A percentile compares a stretch with the other conserved stretches of the same genome.
phyloP scores from a whole-genome alignment of 1,140 invertebrate genomes.

The Bombus waltoni region DNA sequence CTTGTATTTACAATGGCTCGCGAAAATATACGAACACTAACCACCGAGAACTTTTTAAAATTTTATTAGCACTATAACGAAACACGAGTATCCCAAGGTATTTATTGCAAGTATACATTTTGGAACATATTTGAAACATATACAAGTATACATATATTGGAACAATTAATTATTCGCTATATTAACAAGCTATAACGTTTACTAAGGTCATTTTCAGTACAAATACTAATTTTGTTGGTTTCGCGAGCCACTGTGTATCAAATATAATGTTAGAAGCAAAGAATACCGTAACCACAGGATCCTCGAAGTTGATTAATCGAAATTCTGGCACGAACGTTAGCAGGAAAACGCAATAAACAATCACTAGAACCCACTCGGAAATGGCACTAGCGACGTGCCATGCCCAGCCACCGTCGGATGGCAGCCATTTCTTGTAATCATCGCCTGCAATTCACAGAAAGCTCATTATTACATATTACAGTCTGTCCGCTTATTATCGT shows the following conservation, averaged over 20 bases:
- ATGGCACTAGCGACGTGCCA: slow-evolving; percentile 85
- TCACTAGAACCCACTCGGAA: slow-evolving; percentile 85
- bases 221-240: not conserved
- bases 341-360: slow-evolving; percentile 83
- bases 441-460: slow-evolving; percentile 62
- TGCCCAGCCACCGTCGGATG: slow-evolving; percentile 85
- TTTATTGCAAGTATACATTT: no score
- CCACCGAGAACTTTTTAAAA: not conserved
- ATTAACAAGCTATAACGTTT: no score
- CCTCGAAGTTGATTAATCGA: slow-evolving; percentile 78
- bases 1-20: no score
- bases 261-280: not conserved
- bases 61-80: no score
- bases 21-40: not conserved
- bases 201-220: no score
- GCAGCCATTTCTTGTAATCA: slow-evolving; percentile 83
- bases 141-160: no score
- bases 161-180: no score
- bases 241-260: not conserved
- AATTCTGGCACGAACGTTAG: slow-evolving; percentile 84
- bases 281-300: slow-evolving; percentile 72
- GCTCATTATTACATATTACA: not conserved
- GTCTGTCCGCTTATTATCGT: no score
- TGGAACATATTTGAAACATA: no score
- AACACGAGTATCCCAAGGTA: no score